Evolutionary conservation across 2,888 invertebrate species (phyloP).

Genomic region (Euplexia lucipara): DNA sequence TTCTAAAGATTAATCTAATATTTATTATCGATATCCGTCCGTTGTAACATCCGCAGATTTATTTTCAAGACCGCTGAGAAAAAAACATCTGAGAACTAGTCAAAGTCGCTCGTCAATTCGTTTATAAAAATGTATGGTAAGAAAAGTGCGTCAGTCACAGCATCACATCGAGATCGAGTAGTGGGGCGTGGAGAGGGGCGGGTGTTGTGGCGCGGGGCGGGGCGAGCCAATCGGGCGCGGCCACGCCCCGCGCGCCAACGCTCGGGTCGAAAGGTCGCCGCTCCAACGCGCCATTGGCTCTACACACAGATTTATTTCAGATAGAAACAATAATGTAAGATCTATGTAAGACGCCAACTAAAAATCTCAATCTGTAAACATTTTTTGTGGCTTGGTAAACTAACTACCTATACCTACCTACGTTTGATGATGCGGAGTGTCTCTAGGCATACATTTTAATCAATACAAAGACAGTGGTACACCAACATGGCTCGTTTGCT

Average conservation of each 20-base stretch:
- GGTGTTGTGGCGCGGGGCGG: constrained; percentile 68
- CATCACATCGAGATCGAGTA: constrained; percentile 70
- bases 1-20: constrained; percentile 41
- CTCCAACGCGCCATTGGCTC: constrained; percentile 80
- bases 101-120: constrained; percentile 28
- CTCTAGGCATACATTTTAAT: background rate
- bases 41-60: constrained; percentile 49
- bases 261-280: constrained; percentile 87
- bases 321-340: constrained; percentile 39
- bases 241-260: constrained; percentile 86
- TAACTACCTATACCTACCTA: background rate
- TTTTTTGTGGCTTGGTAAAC: constrained; percentile 10
- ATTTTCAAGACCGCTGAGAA: constrained; percentile 13
- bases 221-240: constrained; percentile 87
- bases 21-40: constrained; percentile 59
- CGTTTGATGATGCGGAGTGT: background rate
- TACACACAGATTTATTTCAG: constrained; percentile 64
- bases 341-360: constrained; percentile 11
- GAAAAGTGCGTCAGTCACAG: constrained; percentile 66
- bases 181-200: constrained; percentile 77
- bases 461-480: background rate
- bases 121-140: constrained; percentile 50
- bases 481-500: constrained; percentile 14
- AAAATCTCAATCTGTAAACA: constrained; percentile 23
- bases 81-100: constrained; percentile 32